These are phyloP conservation scores for Megaleporinus macrocephalus DNA, from an alignment of 2,113 vertebrate genomes.

Conservation along the genomic window DNA sequence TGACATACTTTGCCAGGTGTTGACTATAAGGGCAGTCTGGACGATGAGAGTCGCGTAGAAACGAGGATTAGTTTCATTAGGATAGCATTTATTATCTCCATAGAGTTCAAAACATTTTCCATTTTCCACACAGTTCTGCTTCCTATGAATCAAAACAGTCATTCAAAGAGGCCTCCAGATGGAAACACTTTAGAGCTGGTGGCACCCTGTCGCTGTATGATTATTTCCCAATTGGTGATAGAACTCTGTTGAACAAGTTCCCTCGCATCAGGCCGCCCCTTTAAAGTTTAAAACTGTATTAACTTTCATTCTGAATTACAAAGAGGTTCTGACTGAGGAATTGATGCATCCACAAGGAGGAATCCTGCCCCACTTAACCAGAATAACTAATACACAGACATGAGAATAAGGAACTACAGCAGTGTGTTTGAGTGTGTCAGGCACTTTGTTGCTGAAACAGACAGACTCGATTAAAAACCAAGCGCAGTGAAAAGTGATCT, in stretches of 20 bases:
- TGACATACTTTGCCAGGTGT: background rate
- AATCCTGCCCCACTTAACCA: constrained; percentile 23
- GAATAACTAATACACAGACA: constrained; percentile 9
- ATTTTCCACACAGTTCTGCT: background rate
- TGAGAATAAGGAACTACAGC: constrained; percentile 7
- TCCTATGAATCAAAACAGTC: constrained; percentile 14
- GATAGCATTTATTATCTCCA: background rate
- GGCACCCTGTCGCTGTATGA: constrained; percentile 16
- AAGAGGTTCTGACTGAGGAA: constrained; percentile 21
- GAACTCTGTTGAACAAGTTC: background rate
- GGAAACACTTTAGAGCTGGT: background rate
- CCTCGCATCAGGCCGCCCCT: background rate
- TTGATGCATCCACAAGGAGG: background rate
- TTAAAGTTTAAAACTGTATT: constrained; percentile 24
- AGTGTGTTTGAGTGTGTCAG: constrained; percentile 23
- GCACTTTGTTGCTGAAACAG: constrained; percentile 21
- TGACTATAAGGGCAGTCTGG: background rate
- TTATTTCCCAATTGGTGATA: constrained; percentile 22
- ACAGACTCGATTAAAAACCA: background rate
- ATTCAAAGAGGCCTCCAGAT: constrained; percentile 18
- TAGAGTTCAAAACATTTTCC: background rate
- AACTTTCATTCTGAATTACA: constrained; percentile 26
- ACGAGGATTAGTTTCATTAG: background rate
- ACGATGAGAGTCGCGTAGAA: background rate
- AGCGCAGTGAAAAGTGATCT: background rate